phyloP scores from a whole-genome alignment of 2,113 vertebrate species.

The Brienomyrus brachyistius region DNA sequence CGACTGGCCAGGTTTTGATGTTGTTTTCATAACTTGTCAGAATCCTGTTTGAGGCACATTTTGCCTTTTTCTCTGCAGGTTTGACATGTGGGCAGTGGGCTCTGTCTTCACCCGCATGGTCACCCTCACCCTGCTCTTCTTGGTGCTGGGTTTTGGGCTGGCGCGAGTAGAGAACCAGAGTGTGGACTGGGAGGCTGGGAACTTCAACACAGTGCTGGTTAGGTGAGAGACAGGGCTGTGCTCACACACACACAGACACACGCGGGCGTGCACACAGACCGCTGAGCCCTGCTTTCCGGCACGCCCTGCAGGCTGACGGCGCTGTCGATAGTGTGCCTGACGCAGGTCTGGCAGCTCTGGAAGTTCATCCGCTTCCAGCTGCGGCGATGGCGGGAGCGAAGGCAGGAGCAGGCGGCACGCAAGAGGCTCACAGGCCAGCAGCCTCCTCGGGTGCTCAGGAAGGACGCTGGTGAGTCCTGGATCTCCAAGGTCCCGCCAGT shows the following conservation, averaged over 20 bases:
- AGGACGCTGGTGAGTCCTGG: conserved; percentile 72
- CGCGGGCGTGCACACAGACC: background rate
- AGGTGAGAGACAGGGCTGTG: conserved; percentile 61
- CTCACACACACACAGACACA: background rate
- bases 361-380: conserved; percentile 95
- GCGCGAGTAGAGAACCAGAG: conserved; percentile 78
- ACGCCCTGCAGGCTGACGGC: conserved; percentile 68
- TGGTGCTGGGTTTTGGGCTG: conserved; percentile 88
- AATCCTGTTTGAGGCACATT: background rate
- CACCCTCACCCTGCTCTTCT: conserved; percentile 84
- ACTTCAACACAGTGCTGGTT: conserved; percentile 84
- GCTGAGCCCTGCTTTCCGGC: background rate
- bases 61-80: conserved; percentile 57
- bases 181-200: conserved; percentile 77
- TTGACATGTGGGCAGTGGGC: conserved; percentile 81
- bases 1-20: background rate
- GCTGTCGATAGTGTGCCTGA: conserved; percentile 80
- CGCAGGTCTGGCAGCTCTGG: conserved; percentile 94
- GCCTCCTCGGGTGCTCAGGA: conserved; percentile 66
- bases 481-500: background rate
- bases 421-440: conserved; percentile 66
- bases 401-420: conserved; percentile 76
- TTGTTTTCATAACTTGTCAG: background rate
- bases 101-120: conserved; percentile 84
- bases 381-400: conserved; percentile 84